Percentiles rank a stretch among this genome's conserved stretches.
Conservation (phyloP, 2,113 vertebrate species). For the Narcine bancroftii region DNA sequence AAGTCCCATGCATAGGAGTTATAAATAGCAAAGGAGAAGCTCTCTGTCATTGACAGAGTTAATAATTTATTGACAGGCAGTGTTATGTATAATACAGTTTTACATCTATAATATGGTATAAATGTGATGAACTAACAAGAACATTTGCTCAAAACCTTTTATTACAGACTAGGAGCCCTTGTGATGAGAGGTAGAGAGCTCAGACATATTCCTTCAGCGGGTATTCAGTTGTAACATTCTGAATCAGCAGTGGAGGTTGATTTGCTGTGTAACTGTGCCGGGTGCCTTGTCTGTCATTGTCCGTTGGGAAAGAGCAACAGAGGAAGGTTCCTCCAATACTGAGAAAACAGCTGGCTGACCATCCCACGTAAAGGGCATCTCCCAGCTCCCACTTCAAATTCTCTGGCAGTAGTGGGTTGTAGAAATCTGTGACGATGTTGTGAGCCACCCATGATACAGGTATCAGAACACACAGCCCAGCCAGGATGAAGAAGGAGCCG, state of each 20-base stretch:
- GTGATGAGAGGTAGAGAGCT: not conserved
- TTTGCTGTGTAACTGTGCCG: no score
- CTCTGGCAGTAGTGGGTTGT: slow-evolving; percentile 18
- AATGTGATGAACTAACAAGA: not conserved
- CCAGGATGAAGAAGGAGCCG: not conserved
- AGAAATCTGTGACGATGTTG: not conserved
- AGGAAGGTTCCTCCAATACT: not conserved
- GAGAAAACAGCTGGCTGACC: not conserved
- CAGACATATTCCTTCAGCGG: slow-evolving; percentile 15
- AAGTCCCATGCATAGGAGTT: not conserved
- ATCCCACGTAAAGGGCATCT: slow-evolving; percentile 7
- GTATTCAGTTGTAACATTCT: not conserved
- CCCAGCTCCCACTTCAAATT: slow-evolving; percentile 14
- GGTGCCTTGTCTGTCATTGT: not conserved
- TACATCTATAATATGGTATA: not conserved
- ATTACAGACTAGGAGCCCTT: not conserved
- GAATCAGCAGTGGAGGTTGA: not conserved
- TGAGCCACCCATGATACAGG: slow-evolving; percentile 15
- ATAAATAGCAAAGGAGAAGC: not conserved
- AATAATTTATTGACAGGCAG: not conserved
- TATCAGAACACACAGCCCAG: slow-evolving; percentile 19
- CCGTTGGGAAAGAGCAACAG: slow-evolving; percentile 13
- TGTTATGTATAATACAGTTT: not conserved
- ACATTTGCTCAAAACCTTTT: not conserved
- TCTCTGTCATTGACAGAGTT: not conserved